Conservation (phyloP, 2,797 vertebrate species). For the Pipistrellus pygmaeus region DNA sequence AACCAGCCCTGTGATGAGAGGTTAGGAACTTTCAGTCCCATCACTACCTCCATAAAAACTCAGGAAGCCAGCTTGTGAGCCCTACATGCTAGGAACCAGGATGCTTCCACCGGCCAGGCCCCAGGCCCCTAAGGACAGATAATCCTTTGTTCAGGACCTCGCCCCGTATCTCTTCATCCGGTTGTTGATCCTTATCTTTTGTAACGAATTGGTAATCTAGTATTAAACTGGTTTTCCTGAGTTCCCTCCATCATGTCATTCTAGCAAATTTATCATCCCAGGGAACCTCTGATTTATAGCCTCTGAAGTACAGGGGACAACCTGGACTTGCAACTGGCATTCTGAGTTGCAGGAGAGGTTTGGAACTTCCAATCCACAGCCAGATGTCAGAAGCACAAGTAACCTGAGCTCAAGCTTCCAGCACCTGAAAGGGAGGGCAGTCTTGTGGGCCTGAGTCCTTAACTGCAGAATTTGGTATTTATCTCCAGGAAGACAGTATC, state of each 20-base stretch:
- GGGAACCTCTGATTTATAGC: neutral
- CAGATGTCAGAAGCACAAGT: neutral
- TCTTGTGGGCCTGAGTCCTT: neutral
- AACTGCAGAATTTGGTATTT: neutral
- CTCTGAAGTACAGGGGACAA: neutral
- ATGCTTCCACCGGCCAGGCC: neutral
- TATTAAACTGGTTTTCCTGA: neutral
- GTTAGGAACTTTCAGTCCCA: neutral
- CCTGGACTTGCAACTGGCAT: neutral
- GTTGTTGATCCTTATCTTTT: neutral
- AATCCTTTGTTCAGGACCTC: neutral
- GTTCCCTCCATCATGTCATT: neutral
- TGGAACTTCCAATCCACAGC: neutral
- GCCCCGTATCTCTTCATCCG: neutral
- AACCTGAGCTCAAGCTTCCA: neutral
- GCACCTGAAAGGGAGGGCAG: neutral
- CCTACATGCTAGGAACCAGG: neutral
- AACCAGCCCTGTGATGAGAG: neutral
- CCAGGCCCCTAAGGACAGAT: neutral
- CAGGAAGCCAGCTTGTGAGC: neutral
- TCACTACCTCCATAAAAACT: neutral
- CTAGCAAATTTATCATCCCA: neutral
- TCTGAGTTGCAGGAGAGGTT: neutral
- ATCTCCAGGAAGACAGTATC: neutral
- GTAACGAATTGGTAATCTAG: neutral